phyloP scores from a whole-genome alignment of 1,140 invertebrate species.

The Vanessa atalanta region DNA sequence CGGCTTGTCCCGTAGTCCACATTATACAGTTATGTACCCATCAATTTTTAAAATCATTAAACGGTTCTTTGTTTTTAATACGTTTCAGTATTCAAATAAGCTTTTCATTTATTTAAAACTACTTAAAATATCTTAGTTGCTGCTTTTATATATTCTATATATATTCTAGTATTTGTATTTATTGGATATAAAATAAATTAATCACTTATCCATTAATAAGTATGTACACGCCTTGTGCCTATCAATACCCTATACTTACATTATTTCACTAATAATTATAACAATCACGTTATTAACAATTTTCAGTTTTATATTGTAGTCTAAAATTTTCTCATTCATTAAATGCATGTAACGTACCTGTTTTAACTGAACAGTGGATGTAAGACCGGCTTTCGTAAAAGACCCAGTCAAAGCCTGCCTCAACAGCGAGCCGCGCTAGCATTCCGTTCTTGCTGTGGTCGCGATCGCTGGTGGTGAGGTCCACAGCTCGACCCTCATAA shows the following conservation, averaged over 20 bases:
- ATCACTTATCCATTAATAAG: too few species aligned
- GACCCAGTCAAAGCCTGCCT: slow-evolving; percentile 99
- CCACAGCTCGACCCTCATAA: slow-evolving; percentile 97
- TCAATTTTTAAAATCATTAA: slow-evolving; percentile 34
- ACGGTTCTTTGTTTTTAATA: background rate
- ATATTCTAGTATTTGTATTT: too few species aligned
- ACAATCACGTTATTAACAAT: too few species aligned
- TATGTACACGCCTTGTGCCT: too few species aligned
- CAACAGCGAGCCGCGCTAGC: slow-evolving; percentile 96
- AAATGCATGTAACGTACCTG: slow-evolving; percentile 86
- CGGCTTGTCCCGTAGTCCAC: slow-evolving; percentile 49
- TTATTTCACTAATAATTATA: too few species aligned
- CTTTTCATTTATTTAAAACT: background rate
- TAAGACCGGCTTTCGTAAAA: slow-evolving; percentile 96
- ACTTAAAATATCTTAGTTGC: background rate
- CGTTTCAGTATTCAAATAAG: background rate
- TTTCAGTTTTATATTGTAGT: background rate
- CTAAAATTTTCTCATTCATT: background rate
- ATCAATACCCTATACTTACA: too few species aligned
- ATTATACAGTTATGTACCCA: slow-evolving; percentile 61
- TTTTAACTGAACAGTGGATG: slow-evolving; percentile 98
- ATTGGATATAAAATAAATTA: too few species aligned
- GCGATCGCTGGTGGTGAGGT: slow-evolving; percentile 96
- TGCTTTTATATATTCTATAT: too few species aligned
- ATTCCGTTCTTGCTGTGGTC: slow-evolving; percentile 97